Percentiles rank a stretch among this genome's conserved stretches.
phyloP scores from a whole-genome alignment of 2,797 vertebrate species.

The Pitangus sulphuratus region DNA sequence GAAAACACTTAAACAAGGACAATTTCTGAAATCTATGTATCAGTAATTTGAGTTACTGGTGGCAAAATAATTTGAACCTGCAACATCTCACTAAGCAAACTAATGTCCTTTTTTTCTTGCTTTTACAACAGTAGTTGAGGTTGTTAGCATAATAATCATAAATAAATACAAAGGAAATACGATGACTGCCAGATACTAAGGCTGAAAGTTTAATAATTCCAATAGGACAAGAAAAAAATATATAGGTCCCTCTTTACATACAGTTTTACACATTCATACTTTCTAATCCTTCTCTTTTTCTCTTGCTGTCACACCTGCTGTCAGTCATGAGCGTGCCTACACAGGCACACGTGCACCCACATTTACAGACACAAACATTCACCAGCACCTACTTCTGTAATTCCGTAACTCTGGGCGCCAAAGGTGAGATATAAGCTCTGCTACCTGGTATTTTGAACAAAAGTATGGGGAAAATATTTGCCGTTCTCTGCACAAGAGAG shows the following conservation, averaged over 20 bases:
- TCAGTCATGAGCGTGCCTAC: background rate
- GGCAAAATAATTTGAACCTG: background rate
- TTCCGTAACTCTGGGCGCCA: background rate
- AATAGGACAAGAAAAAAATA: background rate
- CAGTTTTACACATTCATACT: background rate
- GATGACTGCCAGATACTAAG: background rate
- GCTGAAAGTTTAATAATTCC: conserved; percentile 32
- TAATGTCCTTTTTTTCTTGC: background rate
- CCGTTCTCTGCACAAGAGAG: background rate
- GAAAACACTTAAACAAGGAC: background rate
- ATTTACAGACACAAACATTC: background rate
- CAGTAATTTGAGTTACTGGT: background rate
- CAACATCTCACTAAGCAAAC: background rate
- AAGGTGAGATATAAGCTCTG: conserved; percentile 16
- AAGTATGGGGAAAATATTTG: conserved; percentile 16
- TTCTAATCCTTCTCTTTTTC: conserved; percentile 8
- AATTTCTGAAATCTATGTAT: background rate
- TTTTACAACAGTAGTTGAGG: background rate
- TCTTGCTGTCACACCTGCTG: background rate
- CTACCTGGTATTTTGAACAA: conserved; percentile 54
- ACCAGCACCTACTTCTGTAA: conserved; percentile 20
- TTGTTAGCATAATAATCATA: background rate
- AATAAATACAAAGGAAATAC: background rate
- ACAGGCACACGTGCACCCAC: background rate
- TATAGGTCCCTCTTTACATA: background rate